A percentile compares a stretch with the other conserved stretches of the same genome.
Conservation (phyloP, 2,113 vertebrate species). For the Oplegnathus fasciatus region DNA sequence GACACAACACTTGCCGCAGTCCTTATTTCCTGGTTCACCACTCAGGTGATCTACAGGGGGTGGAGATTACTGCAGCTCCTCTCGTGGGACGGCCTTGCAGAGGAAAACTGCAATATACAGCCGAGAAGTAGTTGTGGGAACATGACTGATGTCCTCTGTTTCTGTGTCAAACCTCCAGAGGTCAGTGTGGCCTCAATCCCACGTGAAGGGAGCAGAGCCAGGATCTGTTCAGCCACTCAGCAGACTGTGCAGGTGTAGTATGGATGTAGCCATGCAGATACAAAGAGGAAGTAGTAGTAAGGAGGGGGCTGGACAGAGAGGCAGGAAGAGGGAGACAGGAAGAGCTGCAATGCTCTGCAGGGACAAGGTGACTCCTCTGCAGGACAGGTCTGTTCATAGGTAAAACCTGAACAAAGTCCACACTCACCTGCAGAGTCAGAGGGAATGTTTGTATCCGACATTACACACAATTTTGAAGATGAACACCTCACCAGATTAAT, state of each 20-base stretch:
- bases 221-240: neutral
- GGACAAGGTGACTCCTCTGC: conserved; percentile 75
- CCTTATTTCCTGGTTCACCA: conserved; percentile 70
- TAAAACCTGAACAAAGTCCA: neutral
- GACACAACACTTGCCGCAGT: conserved; percentile 65
- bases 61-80: conserved; percentile 27
- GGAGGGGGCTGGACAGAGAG: conserved; percentile 37
- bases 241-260: conserved; percentile 46
- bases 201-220: conserved; percentile 10
- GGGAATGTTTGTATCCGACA: neutral
- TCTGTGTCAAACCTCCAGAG: conserved; percentile 46
- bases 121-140: neutral
- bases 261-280: neutral
- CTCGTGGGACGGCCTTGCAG: conserved; percentile 12
- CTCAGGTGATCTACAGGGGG: conserved; percentile 69
- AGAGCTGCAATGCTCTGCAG: conserved; percentile 46
- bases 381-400: neutral
- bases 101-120: conserved; percentile 31
- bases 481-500: neutral
- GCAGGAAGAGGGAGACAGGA: conserved; percentile 54
- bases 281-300: conserved; percentile 34
- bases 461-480: neutral
- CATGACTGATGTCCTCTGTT: conserved; percentile 4
- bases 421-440: conserved; percentile 1
- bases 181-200: conserved; percentile 48